Percentiles rank a stretch among this genome's conserved stretches.
phyloP scores from a whole-genome alignment of 2,113 vertebrate species.

The Psittacara wagleri region DNA sequence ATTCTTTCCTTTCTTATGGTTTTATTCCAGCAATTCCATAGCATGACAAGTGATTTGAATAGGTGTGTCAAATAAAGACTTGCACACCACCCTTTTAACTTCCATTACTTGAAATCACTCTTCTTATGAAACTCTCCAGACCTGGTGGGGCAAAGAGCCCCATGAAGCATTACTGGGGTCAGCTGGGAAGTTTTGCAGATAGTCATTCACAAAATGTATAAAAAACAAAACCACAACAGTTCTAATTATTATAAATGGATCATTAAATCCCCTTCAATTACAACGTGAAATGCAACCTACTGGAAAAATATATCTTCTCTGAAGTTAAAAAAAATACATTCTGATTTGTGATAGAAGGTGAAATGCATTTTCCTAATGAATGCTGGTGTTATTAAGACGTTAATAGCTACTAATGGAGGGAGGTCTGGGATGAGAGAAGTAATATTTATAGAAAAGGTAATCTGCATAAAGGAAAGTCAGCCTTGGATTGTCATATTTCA shows the following conservation, averaged over 20 bases:
- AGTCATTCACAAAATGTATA: constrained; percentile 46
- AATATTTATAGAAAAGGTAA: constrained; percentile 1
- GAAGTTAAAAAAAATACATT: not conserved
- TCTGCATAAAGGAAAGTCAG: not conserved
- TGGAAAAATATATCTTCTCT: not conserved
- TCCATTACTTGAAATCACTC: not conserved
- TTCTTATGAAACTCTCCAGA: constrained; percentile 24
- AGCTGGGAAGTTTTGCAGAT: constrained; percentile 32
- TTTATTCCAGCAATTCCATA: not conserved
- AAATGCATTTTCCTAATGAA: constrained; percentile 35
- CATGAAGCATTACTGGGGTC: not conserved
- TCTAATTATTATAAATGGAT: constrained; percentile 57
- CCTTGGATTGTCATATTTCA: not conserved
- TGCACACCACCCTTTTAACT: not conserved
- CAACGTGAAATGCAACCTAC: constrained; percentile 10
- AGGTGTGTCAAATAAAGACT: not conserved
- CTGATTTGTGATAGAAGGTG: constrained; percentile 11
- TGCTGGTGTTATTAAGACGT: constrained; percentile 13
- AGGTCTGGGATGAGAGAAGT: not conserved
- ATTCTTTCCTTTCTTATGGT: not conserved
- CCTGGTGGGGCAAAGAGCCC: not conserved
- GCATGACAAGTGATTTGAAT: not conserved
- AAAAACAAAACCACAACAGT: constrained; percentile 4
- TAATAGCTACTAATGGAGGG: not conserved
- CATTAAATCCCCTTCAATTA: constrained; percentile 40